These are phyloP conservation scores for Oeneis ivallda DNA, from an alignment of 2,888 invertebrate species.

Conservation along the genomic window DNA sequence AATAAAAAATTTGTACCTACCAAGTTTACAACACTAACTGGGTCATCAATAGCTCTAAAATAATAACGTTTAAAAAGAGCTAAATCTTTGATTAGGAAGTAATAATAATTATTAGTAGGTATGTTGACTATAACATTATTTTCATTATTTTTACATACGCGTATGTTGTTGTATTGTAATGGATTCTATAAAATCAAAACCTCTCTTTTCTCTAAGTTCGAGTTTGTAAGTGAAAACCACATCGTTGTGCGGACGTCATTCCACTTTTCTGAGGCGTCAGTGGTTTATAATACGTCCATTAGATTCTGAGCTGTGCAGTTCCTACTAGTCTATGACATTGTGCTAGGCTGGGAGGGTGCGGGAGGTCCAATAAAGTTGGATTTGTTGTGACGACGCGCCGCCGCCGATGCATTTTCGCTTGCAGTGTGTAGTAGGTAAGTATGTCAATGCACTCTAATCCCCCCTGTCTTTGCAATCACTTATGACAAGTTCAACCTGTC, in stretches of 20 bases:
- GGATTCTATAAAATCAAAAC: conserved; percentile 43
- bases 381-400: conserved; percentile 63
- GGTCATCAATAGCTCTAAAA: too few species aligned
- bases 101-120: too few species aligned
- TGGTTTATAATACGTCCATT: conserved; percentile 63
- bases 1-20: too few species aligned
- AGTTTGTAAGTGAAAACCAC: conserved; percentile 76
- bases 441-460: conserved; percentile 78
- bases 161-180: not conserved
- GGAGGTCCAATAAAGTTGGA: conserved; percentile 59
- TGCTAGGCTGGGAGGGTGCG: conserved; percentile 40
- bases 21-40: too few species aligned
- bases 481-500: conserved; percentile 71
- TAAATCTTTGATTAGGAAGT: too few species aligned
- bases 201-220: conserved; percentile 63
- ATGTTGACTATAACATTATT: too few species aligned
- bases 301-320: conserved; percentile 52
- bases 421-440: conserved; percentile 79
- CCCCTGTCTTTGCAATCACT: conserved; percentile 70
- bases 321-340: conserved; percentile 42
- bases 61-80: too few species aligned
- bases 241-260: conserved; percentile 76
- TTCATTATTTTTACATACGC: not conserved
- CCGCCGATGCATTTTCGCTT: conserved; percentile 72
- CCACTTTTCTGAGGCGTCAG: conserved; percentile 78